phyloP scores from a whole-genome alignment of 2,797 vertebrate species.

The Hyperoplus lanceolatus region DNA sequence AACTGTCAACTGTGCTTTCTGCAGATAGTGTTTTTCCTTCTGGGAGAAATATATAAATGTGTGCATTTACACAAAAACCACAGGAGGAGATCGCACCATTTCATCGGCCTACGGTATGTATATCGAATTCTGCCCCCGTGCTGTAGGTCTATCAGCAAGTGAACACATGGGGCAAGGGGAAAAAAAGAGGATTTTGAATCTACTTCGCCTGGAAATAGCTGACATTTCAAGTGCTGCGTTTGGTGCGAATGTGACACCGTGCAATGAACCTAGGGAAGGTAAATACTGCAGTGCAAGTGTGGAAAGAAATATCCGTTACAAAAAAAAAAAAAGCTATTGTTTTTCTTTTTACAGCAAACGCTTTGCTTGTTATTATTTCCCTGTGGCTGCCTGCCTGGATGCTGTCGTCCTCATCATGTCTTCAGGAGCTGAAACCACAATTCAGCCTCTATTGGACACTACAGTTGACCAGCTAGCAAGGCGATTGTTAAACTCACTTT shows the following conservation, averaged over 20 bases:
- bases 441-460: conserved; percentile 39
- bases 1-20: conserved; percentile 37
- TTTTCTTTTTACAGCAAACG: conserved; percentile 15
- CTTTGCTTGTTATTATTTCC: conserved; percentile 42
- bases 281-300: conserved; percentile 33
- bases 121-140: conserved; percentile 18
- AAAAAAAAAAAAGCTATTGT: conserved; percentile 15
- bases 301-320: conserved; percentile 24
- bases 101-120: conserved; percentile 43
- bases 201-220: conserved; percentile 22
- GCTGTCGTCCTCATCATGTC: conserved; percentile 42
- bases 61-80: conserved; percentile 25
- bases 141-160: conserved; percentile 37
- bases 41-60: conserved; percentile 66
- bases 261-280: conserved; percentile 43
- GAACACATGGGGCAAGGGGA: conserved; percentile 1
- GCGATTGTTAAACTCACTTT: conserved; percentile 61
- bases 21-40: conserved; percentile 30
- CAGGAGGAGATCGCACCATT: conserved; percentile 33
- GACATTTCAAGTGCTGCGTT: conserved; percentile 37
- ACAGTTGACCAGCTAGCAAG: conserved; percentile 57
- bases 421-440: conserved; percentile 30
- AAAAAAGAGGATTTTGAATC: conserved; percentile 32
- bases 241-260: conserved; percentile 30
- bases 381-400: conserved; percentile 14